Evolutionary conservation across 35 echinoderm and acorn worm genomes (phyloP), one percentile per base, ranked within the genome.

Genomic region (Ptychodera flava): DNA sequence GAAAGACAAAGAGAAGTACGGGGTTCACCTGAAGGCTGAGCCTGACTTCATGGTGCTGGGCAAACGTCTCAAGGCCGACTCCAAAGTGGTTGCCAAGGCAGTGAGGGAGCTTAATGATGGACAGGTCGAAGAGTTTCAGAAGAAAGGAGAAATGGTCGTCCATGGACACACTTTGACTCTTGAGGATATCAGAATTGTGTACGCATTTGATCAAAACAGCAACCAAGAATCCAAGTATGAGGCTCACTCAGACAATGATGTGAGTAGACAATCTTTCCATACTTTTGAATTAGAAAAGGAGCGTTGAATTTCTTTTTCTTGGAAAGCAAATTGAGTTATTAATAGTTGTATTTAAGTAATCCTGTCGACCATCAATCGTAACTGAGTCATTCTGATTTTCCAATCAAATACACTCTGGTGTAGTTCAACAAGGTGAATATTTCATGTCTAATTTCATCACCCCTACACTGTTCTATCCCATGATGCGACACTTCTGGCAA

Each of bases 221-320:
- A 45, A 86, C 22, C n/a, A n/a, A n/a, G 76, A 35, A 6, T 94
- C 96, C 1, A 80, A 99, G 80, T 99, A 99, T 37, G 91, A 99
- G 45, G 96, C 96, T 31, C 96, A 99, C 77, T 94, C 96, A 16
- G 96, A 99, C 77, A 94, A 91, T 38, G 87, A 99, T 88, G 96
- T 99, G 81, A 84, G 77, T 27, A 78, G 30, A 79, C 29, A 28
- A 35, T 6, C 14, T 84, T 84, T 37, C 35, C 2, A 30, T 80
- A 64, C 45, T 22, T n/a, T n/a, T n/a, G n/a, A n/a, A n/a, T n/a
- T n/a, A n/a, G n/a, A n/a, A n/a, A n/a, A n/a, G n/a, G n/a, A n/a
- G n/a, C n/a, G n/a, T n/a, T n/a, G n/a, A n/a, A n/a, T n/a, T n/a
- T n/a, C n/a, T n/a, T n/a, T n/a, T n/a, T n/a, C n/a, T n/a, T n/a